Evolutionary conservation across 2,888 invertebrate genomes (phyloP).

Genomic region (Drosophila melanosoma): DNA sequence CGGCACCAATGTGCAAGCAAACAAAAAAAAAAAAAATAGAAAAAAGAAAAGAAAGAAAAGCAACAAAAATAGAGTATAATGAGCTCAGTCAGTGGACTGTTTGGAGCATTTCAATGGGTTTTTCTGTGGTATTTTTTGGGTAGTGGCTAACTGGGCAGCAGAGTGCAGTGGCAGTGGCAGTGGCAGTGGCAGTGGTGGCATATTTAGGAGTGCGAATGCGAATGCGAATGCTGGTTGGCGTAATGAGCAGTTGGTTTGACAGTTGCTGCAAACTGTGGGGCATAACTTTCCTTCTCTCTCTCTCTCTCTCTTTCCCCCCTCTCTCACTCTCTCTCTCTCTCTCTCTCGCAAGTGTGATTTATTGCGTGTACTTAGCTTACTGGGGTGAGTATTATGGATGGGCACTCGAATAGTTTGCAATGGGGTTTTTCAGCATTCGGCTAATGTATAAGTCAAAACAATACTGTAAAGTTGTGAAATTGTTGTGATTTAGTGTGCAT

Average conservation of each 20-base stretch:
- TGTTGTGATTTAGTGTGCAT: conserved; percentile 46
- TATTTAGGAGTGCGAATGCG: conserved; percentile 1
- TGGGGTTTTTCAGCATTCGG: conserved; percentile 44
- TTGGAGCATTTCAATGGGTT: conserved; percentile 43
- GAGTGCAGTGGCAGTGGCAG: neutral
- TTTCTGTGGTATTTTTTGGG: conserved; percentile 34
- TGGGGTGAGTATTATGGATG: conserved; percentile 59
- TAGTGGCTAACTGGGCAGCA: conserved; percentile 37
- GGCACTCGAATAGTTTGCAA: conserved; percentile 39
- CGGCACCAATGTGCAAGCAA: conserved; percentile 36
- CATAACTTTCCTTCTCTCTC: conserved; percentile 63
- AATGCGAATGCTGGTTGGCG: conserved; percentile 35
- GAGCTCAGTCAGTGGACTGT: conserved; percentile 59
- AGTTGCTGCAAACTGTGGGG: conserved; percentile 68
- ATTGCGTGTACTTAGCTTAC: conserved; percentile 46
- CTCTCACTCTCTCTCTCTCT: neutral
- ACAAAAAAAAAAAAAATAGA: conserved; percentile 13
- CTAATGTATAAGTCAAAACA: conserved; percentile 60
- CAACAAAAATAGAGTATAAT: conserved; percentile 61
- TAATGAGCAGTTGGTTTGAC: conserved; percentile 79
- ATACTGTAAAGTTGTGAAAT: conserved; percentile 44
- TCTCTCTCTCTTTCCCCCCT: too few species aligned
- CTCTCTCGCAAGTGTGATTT: conserved; percentile 64
- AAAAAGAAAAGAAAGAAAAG: conserved; percentile 13
- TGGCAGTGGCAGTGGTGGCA: neutral